Base-by-base conservation (phyloP, 2,113 vertebrate genomes). In the Tachycineta bicolor region DNA sequence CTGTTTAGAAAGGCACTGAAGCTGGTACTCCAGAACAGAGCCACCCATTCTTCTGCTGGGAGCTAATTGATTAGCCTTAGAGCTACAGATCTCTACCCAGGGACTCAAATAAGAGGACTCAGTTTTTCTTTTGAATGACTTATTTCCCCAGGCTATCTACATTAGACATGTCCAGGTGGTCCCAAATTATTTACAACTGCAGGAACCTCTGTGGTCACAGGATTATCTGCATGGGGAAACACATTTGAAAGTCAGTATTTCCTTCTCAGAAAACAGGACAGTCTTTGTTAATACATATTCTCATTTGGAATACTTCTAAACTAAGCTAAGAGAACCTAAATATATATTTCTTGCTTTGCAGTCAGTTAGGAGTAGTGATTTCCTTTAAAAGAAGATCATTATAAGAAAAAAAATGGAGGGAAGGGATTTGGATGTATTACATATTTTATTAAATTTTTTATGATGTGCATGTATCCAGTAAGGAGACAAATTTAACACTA, bases 161-260 rank as follows among this genome's bases (percentile, higher is more conserved):
- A 68, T 84, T 90, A 96, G 85, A 84, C 88, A 84, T 71, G 37
- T 92, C 92, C 93, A 96, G 91, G 95, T 96, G 96, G 94, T 94
- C 93, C 82, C 89, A 93, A 89, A 87, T 96, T 93, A 93, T 96
- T 95, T 96, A 90, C 88, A 96, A 93, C 90, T 88, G 73, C 88
- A 93, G 88, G 69, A 94, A 90, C 44, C 83, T 93, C 85, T 92
- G 88, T 87, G 87, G 93, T 90, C 76, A 94, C 65, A 78, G 80
- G 80, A 96, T 97, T 96, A 95, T 94, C 93, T 97, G 69, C 80
- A 90, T 84, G 80, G 73, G 77, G 77, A 96, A 90, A 56, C 88
- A 92, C 65, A 94, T 83, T 89, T 88, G 24, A 78, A 90, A 93
- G 79, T 59, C 68, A 60, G 59, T 64, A 65, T 88, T 95, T 90